Conservation (phyloP, 2,888 invertebrate species). For the Abrostola triplasia region DNA sequence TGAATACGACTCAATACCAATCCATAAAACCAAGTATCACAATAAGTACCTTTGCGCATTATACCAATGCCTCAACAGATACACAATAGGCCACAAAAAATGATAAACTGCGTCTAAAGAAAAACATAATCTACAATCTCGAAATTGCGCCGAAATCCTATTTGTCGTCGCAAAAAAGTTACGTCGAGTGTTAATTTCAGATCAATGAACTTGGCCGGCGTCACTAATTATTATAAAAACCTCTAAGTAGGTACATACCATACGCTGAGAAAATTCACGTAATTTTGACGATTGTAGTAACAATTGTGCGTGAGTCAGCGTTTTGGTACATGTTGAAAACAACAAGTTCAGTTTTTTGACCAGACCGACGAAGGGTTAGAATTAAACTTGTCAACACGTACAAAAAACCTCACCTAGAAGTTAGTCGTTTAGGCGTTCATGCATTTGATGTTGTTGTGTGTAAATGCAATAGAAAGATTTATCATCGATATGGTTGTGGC, state of each 20-base stretch:
- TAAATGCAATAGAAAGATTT: too few species aligned
- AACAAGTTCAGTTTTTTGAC: too few species aligned
- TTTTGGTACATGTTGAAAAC: background rate
- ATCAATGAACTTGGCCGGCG: slow-evolving; percentile 54
- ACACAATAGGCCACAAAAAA: slow-evolving; percentile 9
- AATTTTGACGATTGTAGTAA: slow-evolving; percentile 12
- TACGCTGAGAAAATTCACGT: slow-evolving; percentile 6
- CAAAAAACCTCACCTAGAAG: too few species aligned
- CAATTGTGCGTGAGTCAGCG: background rate
- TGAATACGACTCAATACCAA: background rate
- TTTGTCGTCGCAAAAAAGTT: slow-evolving; percentile 34
- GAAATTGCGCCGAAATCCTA: slow-evolving; percentile 40
- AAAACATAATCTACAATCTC: slow-evolving; percentile 46
- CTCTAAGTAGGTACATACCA: slow-evolving; percentile 14
- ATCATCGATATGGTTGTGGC: too few species aligned
- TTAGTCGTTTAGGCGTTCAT: too few species aligned
- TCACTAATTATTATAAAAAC: slow-evolving; percentile 55
- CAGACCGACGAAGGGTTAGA: too few species aligned
- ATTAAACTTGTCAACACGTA: too few species aligned
- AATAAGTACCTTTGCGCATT: slow-evolving; percentile 9
- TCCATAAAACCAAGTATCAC: slow-evolving; percentile 8
- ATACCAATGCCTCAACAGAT: background rate
- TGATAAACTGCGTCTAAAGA: slow-evolving; percentile 20
- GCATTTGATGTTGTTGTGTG: too few species aligned
- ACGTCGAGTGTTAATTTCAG: slow-evolving; percentile 39